Evolutionary conservation across 2,113 vertebrate species (phyloP).

Genomic region (Microtus pennsylvanicus): DNA sequence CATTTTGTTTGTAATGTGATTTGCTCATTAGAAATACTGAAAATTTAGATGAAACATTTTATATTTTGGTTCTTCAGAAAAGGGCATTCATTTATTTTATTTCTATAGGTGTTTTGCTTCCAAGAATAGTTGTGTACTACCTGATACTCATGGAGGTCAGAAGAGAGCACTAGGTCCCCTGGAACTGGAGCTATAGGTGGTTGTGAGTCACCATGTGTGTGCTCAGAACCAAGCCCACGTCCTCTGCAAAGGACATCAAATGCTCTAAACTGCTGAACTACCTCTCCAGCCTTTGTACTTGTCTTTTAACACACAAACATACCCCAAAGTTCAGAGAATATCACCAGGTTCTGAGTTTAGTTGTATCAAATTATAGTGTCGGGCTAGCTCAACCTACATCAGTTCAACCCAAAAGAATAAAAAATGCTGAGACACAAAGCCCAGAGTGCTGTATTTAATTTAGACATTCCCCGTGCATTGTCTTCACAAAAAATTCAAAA

Average conservation of each 20-base stretch:
- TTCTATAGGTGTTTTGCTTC: background rate
- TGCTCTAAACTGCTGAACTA: background rate
- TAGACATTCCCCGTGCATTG: background rate
- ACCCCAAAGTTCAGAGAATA: slow-evolving; percentile 11
- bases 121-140: background rate
- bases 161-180: background rate
- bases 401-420: slow-evolving; percentile 42
- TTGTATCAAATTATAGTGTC: background rate
- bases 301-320: background rate
- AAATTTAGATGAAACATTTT: slow-evolving; percentile 28
- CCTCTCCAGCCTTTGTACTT: background rate
- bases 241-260: background rate
- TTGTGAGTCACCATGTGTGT: background rate
- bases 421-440: background rate
- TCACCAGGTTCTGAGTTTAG: background rate
- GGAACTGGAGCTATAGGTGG: background rate
- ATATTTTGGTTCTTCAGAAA: too few species aligned
- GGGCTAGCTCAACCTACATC: background rate
- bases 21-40: slow-evolving; percentile 30
- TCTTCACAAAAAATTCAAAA: slow-evolving; percentile 10
- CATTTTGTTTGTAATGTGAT: background rate
- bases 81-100: background rate
- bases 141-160: background rate
- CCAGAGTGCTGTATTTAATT: slow-evolving; percentile 19
- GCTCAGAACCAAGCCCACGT: background rate